These are phyloP conservation scores for Sebastes flavidus DNA, from an alignment of 2,797 vertebrate genomes.

Conservation along the genomic window DNA sequence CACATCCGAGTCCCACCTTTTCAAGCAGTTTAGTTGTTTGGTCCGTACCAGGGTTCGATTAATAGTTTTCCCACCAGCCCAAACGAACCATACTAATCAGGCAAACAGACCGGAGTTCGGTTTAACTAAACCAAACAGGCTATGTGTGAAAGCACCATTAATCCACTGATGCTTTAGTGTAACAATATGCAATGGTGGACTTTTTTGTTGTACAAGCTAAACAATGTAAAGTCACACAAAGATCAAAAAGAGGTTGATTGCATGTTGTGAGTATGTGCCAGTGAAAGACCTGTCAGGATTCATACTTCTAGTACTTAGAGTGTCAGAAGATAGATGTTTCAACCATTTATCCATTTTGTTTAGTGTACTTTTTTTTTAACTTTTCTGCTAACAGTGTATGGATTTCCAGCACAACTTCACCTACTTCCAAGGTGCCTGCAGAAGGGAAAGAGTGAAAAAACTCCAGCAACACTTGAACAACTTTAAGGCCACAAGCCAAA, in stretches of 20 bases:
- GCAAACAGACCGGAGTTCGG: background rate
- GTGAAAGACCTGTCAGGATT: background rate
- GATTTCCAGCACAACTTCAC: too few relatives aligned
- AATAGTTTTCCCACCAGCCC: background rate
- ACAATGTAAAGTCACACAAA: too few relatives aligned
- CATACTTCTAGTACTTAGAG: background rate
- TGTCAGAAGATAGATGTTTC: too few relatives aligned
- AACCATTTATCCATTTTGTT: too few relatives aligned
- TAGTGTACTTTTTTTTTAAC: too few relatives aligned
- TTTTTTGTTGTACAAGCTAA: too few relatives aligned
- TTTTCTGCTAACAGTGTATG: too few relatives aligned
- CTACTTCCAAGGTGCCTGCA: too few relatives aligned
- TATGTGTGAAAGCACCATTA: background rate
- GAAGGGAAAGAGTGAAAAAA: too few relatives aligned
- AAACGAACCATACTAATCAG: background rate
- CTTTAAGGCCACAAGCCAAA: background rate
- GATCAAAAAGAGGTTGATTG: too few relatives aligned
- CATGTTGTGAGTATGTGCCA: too few relatives aligned
- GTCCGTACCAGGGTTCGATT: fast-evolving
- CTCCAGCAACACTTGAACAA: background rate
- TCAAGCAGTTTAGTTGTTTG: background rate
- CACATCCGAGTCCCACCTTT: background rate
- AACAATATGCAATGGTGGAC: too few relatives aligned
- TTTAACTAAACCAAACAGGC: background rate
- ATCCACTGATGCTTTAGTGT: background rate